Evolutionary conservation across 2,888 invertebrate genomes (phyloP), one percentile per base, ranked within the genome.

Genomic region (Spicauda simplicius): DNA sequence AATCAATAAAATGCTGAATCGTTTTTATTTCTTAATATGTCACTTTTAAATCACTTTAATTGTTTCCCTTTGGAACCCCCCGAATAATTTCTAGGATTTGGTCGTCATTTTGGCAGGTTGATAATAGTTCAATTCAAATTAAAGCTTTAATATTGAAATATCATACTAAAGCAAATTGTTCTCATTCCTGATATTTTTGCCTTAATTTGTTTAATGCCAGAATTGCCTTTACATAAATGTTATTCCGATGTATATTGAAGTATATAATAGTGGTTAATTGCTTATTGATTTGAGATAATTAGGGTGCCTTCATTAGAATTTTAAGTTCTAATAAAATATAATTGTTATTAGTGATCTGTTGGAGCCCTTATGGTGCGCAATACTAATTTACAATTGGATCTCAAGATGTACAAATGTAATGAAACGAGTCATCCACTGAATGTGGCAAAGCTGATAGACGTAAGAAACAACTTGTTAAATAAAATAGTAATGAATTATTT

Each of bases 401-500:
- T 89, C 89, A 85, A 78, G 68, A 72, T 83, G 83, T 88, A 88
- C 85, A 86, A 87, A 79, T 41, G 41, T 41, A 41, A 41, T 41
- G 14, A 14, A 41, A 41, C 0, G 41, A 41, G 14, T 14, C 41
- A 41, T 41, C 41, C 41, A 41, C 41, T 4, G 5, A 45, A 75
- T 80, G 85, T 80, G 85, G 85, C 81, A 81, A 76, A 25, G 25
- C 25, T 25, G 71, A 79, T 88, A 87, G 82, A 72, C 74, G 72
- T 74, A 90, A 87, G 87, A 81, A 48, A 70, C 74, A 81, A 83
- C 76, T 81, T 80, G 79, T 85, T 85, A 80, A 82, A 84, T 73
- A 77, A 56, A 78, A 45, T 45, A n/a, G 80, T 79, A 80, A 86
- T 83, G 76, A 83, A 84, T 88, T 62, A 87, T 88, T 87, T 89